A percentile compares a stretch with the other conserved stretches of the same genome.
Conservation (phyloP, 2,113 vertebrate species). For the Erythrocercus mccallii region DNA sequence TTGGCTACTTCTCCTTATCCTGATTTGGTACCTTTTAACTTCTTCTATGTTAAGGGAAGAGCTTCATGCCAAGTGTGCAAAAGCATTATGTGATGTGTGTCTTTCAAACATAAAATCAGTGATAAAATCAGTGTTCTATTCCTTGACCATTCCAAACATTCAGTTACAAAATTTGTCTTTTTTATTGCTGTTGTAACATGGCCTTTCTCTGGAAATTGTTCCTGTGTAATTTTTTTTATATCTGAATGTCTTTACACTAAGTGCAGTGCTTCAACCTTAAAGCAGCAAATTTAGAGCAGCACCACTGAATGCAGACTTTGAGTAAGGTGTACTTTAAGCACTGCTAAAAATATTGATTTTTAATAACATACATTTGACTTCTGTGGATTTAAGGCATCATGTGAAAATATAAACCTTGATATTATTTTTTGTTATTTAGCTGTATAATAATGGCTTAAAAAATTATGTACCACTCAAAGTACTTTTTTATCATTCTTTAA, state of each 20-base stretch:
- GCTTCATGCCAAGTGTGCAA: not conserved
- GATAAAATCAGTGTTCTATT: not conserved
- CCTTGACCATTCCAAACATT: not conserved
- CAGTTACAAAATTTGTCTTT: not conserved
- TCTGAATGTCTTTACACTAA: not conserved
- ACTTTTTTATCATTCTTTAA: not conserved
- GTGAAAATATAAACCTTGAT: not conserved
- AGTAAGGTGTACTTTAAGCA: not conserved
- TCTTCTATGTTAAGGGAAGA: not conserved
- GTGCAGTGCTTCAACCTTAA: not conserved
- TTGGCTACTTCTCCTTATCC: not conserved
- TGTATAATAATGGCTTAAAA: not conserved
- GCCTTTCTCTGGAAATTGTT: conserved; percentile 21
- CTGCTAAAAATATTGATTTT: not conserved
- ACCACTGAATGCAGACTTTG: not conserved
- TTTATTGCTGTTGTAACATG: not conserved
- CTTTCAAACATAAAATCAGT: not conserved
- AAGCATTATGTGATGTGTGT: not conserved
- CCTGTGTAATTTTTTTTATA: not conserved
- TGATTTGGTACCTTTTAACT: not conserved
- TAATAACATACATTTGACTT: not conserved
- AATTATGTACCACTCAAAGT: not conserved
- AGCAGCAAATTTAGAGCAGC: not conserved
- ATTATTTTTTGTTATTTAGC: not conserved
- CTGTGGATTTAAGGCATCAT: not conserved